phyloP scores from a whole-genome alignment of 2,888 invertebrate species.

The Cephus pulcher region DNA sequence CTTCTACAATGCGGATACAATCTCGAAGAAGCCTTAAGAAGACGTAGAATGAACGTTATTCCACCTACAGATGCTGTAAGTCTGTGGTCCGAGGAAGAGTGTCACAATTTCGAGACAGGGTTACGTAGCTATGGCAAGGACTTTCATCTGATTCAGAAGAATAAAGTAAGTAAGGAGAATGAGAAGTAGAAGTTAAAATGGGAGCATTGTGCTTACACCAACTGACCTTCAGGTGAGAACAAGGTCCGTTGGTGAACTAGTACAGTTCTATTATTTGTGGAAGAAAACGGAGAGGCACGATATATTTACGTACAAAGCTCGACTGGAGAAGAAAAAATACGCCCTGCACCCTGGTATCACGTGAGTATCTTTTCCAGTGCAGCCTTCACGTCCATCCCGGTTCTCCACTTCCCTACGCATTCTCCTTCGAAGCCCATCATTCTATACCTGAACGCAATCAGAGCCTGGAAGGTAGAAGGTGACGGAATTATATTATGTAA shows the following conservation, averaged over 20 bases:
- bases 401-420: neutral
- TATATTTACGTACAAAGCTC: slow-evolving; percentile 87
- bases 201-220: neutral
- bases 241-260: slow-evolving; percentile 94
- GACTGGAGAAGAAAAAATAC: slow-evolving; percentile 93
- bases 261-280: slow-evolving; percentile 97
- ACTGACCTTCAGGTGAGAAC: slow-evolving; percentile 77
- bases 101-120: slow-evolving; percentile 96
- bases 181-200: neutral
- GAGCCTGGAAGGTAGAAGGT: neutral
- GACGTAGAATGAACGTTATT: slow-evolving; percentile 80
- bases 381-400: neutral
- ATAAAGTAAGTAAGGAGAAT: slow-evolving; percentile 74
- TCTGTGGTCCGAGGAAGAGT: slow-evolving; percentile 97
- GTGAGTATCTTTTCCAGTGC: slow-evolving; percentile 65
- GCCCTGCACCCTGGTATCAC: slow-evolving; percentile 92
- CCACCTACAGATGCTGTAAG: slow-evolving; percentile 81
- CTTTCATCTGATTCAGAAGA: slow-evolving; percentile 92
- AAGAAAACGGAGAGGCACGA: slow-evolving; percentile 99
- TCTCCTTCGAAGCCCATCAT: neutral
- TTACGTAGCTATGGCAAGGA: slow-evolving; percentile 95
- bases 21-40: slow-evolving; percentile 90
- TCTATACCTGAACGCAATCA: neutral
- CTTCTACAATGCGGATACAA: slow-evolving; percentile 95
- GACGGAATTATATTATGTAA: slow-evolving; percentile 32